phyloP scores from a whole-genome alignment of 2,113 vertebrate genomes.

The Cebidichthys violaceus region DNA sequence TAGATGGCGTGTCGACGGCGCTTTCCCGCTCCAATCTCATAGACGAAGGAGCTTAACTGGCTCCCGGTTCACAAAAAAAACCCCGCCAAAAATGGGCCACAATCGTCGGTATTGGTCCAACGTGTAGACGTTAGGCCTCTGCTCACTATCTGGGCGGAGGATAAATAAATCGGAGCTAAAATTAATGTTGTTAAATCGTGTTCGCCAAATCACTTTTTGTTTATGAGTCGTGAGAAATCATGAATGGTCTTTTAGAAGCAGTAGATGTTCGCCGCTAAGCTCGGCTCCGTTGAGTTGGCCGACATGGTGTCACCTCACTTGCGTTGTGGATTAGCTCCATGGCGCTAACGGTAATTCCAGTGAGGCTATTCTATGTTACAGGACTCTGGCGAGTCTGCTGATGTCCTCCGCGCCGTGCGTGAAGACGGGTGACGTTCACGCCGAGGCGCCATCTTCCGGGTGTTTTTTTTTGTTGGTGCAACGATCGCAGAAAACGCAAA shows the following conservation, averaged over 20 bases:
- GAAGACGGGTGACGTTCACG: neutral
- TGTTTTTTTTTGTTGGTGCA: too few relatives aligned
- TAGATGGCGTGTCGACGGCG: neutral
- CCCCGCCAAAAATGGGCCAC: neutral
- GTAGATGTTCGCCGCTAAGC: too few relatives aligned
- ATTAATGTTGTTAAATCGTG: neutral
- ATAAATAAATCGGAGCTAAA: neutral
- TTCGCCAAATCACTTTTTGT: too few relatives aligned
- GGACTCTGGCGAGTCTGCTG: neutral
- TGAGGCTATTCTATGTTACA: neutral
- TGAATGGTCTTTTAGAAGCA: too few relatives aligned
- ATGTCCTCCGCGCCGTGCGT: neutral
- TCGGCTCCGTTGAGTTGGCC: too few relatives aligned
- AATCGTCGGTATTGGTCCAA: neutral
- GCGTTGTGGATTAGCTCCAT: neutral
- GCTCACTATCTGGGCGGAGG: neutral
- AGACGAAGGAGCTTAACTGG: neutral
- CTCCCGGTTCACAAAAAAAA: neutral
- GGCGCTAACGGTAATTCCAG: neutral
- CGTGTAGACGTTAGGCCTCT: neutral
- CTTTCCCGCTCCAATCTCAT: too few relatives aligned
- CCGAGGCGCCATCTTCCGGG: neutral
- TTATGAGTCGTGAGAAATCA: too few relatives aligned
- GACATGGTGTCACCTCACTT: neutral
- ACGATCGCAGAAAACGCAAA: too few relatives aligned